Conservation (phyloP, 2,113 vertebrate species). For the Marmota monax region DNA sequence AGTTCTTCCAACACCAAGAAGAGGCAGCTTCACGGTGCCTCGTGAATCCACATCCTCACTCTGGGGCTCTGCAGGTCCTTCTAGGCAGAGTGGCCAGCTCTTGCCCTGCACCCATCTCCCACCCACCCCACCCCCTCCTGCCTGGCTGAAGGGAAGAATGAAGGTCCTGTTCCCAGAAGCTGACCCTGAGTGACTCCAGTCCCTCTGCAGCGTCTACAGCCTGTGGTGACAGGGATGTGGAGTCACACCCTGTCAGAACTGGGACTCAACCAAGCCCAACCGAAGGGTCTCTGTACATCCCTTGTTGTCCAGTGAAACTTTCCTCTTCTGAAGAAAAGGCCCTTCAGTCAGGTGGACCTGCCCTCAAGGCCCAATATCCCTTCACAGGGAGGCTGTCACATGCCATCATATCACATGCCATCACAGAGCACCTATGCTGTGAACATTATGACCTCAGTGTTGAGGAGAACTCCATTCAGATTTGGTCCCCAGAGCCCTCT, state of each 20-base stretch:
- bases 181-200: neutral
- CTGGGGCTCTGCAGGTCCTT: neutral
- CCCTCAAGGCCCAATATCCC: neutral
- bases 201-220: neutral
- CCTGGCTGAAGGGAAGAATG: neutral
- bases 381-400: neutral
- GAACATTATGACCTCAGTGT: fast-evolving
- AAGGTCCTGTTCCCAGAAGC: neutral
- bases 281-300: neutral
- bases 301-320: neutral
- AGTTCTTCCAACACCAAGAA: neutral
- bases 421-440: fast-evolving
- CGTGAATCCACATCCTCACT: fast-evolving
- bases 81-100: fast-evolving
- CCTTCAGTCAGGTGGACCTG: neutral
- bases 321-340: conserved; percentile 55
- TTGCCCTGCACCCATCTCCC: neutral
- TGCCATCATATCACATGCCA: fast-evolving
- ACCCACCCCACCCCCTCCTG: neutral
- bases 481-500: neutral
- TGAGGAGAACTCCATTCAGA: neutral
- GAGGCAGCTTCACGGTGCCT: fast-evolving
- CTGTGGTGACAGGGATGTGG: neutral
- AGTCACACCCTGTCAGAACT: conserved; percentile 21
- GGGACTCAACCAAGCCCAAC: neutral